Base-by-base conservation (phyloP, 2,888 invertebrate genomes). In the Galerucella nymphaeae region DNA sequence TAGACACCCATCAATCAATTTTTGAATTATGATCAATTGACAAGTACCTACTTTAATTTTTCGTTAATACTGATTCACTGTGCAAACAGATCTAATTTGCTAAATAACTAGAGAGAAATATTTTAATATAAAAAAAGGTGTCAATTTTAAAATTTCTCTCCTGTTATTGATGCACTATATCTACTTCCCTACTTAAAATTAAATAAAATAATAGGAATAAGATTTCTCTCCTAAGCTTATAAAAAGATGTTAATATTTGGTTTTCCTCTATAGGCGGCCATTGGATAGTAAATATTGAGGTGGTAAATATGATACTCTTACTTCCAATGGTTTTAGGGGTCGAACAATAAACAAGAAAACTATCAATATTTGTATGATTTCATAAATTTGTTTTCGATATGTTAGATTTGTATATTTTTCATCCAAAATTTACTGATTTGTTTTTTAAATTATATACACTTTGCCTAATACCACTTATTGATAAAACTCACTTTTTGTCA, bases 11-110 rank as follows among this genome's bases (percentile, higher is more conserved):
- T 58, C 58, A 30, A 58, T 30, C n/a, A 30, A 13, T 13, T 30
- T 30, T 58, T 58, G n/a, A 0, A 18, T 58, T 58, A 13, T 58
- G 30, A 30, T 58, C 13, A 58, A 58, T 62, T 41, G 42, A 62
- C 41, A 42, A 16, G 42, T 16, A 62, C n/a, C n/a, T n/a, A n/a
- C 18, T 16, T 41, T 16, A 61, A 38, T 61, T 62, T 62, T 62
- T 9, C 16, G 41, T 62, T 62, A 62, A 62, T 62, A 62, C 61
- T 62, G 61, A 58, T 62, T 42, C 38, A 53, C 53, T 42, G 41
- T 18, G 61, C 61, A 62, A 8, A 38, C 18, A 62, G 61, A 62
- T 62, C 61, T 62, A 62, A 18, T 41, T 41, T 62, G 42, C 61
- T 18, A 18, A 62, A 62, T 62, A 58, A 30, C 42, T 13, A 9